Conservation (phyloP, 2,888 invertebrate species). For the Crematogaster levior region DNA sequence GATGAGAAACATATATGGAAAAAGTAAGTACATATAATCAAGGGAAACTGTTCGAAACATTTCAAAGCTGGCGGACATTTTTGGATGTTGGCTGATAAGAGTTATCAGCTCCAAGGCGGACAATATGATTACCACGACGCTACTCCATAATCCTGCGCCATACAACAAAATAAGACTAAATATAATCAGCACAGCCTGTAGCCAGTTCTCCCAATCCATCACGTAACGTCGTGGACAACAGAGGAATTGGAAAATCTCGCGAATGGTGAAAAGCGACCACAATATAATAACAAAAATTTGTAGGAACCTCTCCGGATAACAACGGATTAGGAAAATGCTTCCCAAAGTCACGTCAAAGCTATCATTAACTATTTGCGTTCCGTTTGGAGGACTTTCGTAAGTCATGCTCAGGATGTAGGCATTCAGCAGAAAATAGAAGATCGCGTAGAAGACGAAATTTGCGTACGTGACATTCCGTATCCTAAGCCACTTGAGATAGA, state of each 20-base stretch:
- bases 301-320: conserved; percentile 86
- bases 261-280: conserved; percentile 88
- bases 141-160: conserved; percentile 85
- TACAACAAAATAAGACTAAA: conserved; percentile 53
- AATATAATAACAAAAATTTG: conserved; percentile 79
- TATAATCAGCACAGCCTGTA: too few relatives aligned
- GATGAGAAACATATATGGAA: conserved; percentile 93
- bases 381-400: not conserved
- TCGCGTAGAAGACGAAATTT: conserved; percentile 90
- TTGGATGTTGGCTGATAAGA: conserved; percentile 91
- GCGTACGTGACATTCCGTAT: conserved; percentile 91
- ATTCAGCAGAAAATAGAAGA: conserved; percentile 90
- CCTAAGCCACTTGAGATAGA: conserved; percentile 93
- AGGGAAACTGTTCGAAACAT: conserved; percentile 93
- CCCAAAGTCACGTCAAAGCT: not conserved
- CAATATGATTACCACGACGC: conserved; percentile 91
- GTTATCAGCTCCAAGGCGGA: conserved; percentile 92
- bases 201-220: conserved; percentile 90
- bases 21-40: conserved; percentile 92
- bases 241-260: conserved; percentile 91
- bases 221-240: conserved; percentile 90
- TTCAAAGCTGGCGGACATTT: conserved; percentile 92
- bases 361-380: not conserved
- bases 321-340: conserved; percentile 88
- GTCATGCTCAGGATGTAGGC: conserved; percentile 88